A percentile compares a stretch with the other conserved stretches of the same genome.
Conservation (phyloP, 2,888 invertebrate genomes). For the Archips crataeganus region DNA sequence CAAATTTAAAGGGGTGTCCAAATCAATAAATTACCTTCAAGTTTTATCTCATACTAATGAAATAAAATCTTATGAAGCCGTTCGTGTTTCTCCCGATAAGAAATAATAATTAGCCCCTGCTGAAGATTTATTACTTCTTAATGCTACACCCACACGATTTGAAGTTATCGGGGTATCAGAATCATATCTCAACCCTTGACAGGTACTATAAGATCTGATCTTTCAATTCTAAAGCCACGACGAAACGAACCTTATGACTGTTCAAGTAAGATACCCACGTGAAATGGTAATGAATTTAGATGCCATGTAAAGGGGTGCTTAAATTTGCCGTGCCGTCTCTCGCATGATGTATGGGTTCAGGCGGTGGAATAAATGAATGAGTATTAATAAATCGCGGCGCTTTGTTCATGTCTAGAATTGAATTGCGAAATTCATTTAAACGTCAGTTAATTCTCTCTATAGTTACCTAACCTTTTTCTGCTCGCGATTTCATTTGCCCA, state of each 20-base stretch:
- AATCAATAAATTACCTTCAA: constrained; percentile 72
- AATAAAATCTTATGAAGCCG: constrained; percentile 64
- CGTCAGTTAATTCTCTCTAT: constrained; percentile 26
- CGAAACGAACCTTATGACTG: constrained; percentile 28
- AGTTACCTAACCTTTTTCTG: too few relatives aligned
- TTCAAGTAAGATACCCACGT: constrained; percentile 2
- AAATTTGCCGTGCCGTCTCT: constrained; percentile 48
- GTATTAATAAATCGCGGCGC: constrained; percentile 59
- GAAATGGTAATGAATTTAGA: constrained; percentile 17
- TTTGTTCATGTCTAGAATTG: constrained; percentile 54
- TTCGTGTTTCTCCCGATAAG: constrained; percentile 59
- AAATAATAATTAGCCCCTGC: constrained; percentile 75
- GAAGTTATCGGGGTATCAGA: constrained; percentile 59
- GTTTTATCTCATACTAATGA: constrained; percentile 72
- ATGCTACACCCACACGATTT: constrained; percentile 73
- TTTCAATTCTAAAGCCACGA: constrained; percentile 12
- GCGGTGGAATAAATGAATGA: constrained; percentile 65
- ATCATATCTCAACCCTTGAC: constrained; percentile 54
- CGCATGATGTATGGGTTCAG: constrained; percentile 61
- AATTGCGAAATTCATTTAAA: constrained; percentile 52
- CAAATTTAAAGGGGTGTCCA: constrained; percentile 43
- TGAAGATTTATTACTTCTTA: constrained; percentile 77
- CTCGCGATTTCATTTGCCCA: too few relatives aligned
- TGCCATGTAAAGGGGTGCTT: constrained; percentile 40
- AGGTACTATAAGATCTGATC: constrained; percentile 52